Base-by-base conservation (phyloP, 1,140 invertebrate species). In the Phymorhynchus buccinoides region DNA sequence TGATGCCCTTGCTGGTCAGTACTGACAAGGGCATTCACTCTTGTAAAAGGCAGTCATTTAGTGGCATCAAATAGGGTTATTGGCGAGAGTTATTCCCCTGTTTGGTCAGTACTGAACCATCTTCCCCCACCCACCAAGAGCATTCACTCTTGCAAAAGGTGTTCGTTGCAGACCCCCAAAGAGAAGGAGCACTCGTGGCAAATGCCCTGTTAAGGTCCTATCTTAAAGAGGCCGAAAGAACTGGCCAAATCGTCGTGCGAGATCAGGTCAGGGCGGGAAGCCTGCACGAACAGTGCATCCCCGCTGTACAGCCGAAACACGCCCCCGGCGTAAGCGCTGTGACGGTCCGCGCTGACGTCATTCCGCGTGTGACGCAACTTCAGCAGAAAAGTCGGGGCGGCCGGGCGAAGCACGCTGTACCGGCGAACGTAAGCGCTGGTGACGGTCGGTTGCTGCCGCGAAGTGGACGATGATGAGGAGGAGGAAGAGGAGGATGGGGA, bases 401-500 rank as follows among this genome's bases (percentile, higher is more conserved):
- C 30, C 30, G 79, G 79, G 79, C 16, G 12, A 9, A 80, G 18
- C 9, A 80, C 22, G 30, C 79, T 80, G 22, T 56, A 27, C 3
- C 79, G 79, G 7, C 48, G 22, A n/a, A 80, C 79, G 48, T 80
- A 80, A 48, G 32, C 30, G 79, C 79, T 80, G 79, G n/a, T 48
- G 32, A 80, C 79, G 27, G 37, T 44, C 32, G 79, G 3, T 1
- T 12, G 14, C 12, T 22, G 56, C 12, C 56, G 56, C n/a, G 56
- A 62, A 16, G 56, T 62, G 18, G n/a, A n/a, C n/a, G n/a, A n/a
- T n/a, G n/a, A n/a, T n/a, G 56, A 62, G 56, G 56, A 62, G 44
- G 44, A 48, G 12, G 12, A 1, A 7, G 0, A n/a, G 27, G 0
- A 7, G 7, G 27, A 2, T 12, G 18, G 27, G 42, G 30, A 32